A percentile compares a stretch with the other conserved stretches of the same genome.
phyloP scores from a whole-genome alignment of 2,797 vertebrate genomes.

The Diceros bicornis region DNA sequence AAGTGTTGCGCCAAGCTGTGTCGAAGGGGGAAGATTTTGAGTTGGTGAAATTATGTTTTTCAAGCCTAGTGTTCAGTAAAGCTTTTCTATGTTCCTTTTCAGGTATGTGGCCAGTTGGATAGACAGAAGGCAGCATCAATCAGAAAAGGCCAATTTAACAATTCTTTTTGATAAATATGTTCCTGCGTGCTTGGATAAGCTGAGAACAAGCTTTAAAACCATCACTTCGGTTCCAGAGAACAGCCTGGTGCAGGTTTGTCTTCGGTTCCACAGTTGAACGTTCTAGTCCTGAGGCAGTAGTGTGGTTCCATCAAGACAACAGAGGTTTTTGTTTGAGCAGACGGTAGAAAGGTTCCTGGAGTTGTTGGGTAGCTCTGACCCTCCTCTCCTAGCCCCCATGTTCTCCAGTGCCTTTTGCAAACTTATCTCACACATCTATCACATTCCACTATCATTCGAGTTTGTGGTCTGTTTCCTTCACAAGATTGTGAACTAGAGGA shows the following conservation, averaged over 20 bases:
- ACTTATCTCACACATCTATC: rapidly evolving
- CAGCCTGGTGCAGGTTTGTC: conserved; percentile 93
- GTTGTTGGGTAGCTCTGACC: background rate
- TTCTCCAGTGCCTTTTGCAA: background rate
- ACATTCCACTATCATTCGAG: background rate
- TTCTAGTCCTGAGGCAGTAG: background rate
- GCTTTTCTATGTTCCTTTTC: conserved; percentile 71
- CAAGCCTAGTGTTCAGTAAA: background rate
- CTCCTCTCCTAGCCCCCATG: rapidly evolving
- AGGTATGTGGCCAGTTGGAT: conserved; percentile 95
- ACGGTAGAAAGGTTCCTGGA: background rate
- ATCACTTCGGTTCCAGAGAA: conserved; percentile 92
- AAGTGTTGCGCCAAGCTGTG: conserved; percentile 48
- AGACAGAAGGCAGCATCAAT: conserved; percentile 92
- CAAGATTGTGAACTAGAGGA: background rate
- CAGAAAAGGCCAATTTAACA: conserved; percentile 93
- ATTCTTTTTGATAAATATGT: conserved; percentile 95
- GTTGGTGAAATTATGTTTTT: background rate
- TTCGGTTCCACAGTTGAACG: rapidly evolving
- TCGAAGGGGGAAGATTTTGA: background rate
- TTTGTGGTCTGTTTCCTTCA: background rate
- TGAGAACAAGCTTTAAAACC: conserved; percentile 92
- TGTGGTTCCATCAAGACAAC: no score
- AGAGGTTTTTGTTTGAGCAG: background rate
- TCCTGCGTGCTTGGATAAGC: conserved; percentile 92